Evolutionary conservation across 2,113 vertebrate genomes (phyloP).

Genomic region (Centropristis striata): DNA sequence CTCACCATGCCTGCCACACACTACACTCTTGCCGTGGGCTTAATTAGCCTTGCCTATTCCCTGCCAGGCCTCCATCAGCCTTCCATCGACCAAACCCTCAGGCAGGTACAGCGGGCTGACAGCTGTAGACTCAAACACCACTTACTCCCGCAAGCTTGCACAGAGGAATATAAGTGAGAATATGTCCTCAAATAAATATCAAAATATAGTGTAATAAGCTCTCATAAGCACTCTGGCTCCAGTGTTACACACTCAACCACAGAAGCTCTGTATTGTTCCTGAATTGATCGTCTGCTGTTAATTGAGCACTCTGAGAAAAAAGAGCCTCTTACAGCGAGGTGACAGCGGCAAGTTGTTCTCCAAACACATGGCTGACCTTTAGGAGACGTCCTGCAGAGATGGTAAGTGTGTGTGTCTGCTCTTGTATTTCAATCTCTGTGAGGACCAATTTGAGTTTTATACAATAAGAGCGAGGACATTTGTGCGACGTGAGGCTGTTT

Average conservation of each 20-base stretch:
- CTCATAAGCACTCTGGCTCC: background rate
- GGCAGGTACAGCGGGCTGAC: slow-evolving; percentile 2
- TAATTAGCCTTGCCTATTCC: slow-evolving; percentile 68
- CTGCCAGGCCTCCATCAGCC: slow-evolving; percentile 49
- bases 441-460: background rate
- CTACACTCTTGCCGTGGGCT: slow-evolving; percentile 52
- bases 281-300: slow-evolving; percentile 50
- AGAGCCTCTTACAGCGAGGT: slow-evolving; percentile 31
- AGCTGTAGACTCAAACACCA: background rate
- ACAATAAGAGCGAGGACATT: background rate
- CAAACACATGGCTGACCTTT: slow-evolving; percentile 70
- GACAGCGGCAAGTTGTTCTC: slow-evolving; percentile 50
- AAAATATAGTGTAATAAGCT: background rate
- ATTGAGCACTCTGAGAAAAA: slow-evolving; percentile 58
- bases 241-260: slow-evolving; percentile 3
- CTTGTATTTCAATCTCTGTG: slow-evolving; percentile 15
- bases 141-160: background rate
- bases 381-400: slow-evolving; percentile 48
- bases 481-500: too few relatives aligned
- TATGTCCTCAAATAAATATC: background rate
- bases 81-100: slow-evolving; percentile 32
- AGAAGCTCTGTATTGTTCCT: slow-evolving; percentile 40
- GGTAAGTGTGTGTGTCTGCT: slow-evolving; percentile 6
- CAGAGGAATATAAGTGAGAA: background rate
- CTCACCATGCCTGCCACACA: slow-evolving; percentile 55